Evolutionary conservation across 2,113 vertebrate species (phyloP), one percentile per base, ranked within the genome.

Genomic region (Odocoileus hemionus): DNA sequence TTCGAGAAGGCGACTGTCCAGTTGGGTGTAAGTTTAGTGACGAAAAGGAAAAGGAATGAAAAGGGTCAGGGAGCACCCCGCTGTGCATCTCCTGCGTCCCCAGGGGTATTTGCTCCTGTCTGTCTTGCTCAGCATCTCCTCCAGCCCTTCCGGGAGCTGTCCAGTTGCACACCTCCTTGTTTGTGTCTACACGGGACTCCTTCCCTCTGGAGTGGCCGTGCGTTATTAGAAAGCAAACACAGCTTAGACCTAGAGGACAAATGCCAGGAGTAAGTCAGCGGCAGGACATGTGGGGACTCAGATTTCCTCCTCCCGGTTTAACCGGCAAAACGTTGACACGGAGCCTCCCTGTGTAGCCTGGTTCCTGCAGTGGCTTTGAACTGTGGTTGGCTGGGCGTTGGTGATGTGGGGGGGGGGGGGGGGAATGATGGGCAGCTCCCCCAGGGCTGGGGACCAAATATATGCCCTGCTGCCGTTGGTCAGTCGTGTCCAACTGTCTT

Each of bases 241-340:
- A 2, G 21, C 16, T 55, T 47, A 16, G 39, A 30, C 23, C 16
- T 23, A 15, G 36, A 36, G 43, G 7, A 5, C 28, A 36, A 4
- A 0, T 1, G 2, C 30, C 6, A 16, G 82, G 47, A 23, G 47
- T 16, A 16, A 2, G 16, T 15, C 55, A 13, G 43, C 1, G 1
- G 26, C 4, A 13, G 85, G 45, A n/a, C 1, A 5, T 0, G 0
- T 1, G 47, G 12, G 47, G 21, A n/a, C 39, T 36, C 13, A 0
- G 7, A 1, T 57, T 47, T 26, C 67, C 14, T 33, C 30, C 11
- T 67, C 25, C 25, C 13, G 4, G 33, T 13, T 33, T 74, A 23
- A 14, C 36, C 54, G 2, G 55, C 1, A 0, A 7, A 15, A 33
- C 0, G 9, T 45, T 57, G 5, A 16, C 7, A 43, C 0, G 15